Evolutionary conservation across 2,113 vertebrate species (phyloP).

Genomic region (Puntigrus tetrazona): DNA sequence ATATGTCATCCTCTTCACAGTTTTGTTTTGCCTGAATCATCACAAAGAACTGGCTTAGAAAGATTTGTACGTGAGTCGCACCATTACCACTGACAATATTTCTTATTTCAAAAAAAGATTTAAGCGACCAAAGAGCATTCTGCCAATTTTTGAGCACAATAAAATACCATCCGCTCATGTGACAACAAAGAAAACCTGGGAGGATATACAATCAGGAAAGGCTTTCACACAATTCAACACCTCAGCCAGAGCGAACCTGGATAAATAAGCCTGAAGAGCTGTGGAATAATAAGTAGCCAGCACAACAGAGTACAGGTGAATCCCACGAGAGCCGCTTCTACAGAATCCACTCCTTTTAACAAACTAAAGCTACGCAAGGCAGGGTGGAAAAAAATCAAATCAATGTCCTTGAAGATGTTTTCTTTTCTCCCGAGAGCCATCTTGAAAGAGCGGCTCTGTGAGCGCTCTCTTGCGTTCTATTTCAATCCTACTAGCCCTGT

Average conservation of each 20-base stretch:
- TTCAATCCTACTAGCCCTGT: constrained; percentile 22
- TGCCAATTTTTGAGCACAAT: constrained; percentile 31
- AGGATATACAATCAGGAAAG: constrained; percentile 28
- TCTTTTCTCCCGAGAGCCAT: constrained; percentile 48
- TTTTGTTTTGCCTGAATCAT: neutral
- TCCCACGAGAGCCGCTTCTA: constrained; percentile 45
- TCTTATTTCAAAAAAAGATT: neutral
- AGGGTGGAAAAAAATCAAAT: constrained; percentile 47
- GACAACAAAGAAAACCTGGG: constrained; percentile 29
- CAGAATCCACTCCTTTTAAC: constrained; percentile 51
- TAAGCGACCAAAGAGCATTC: constrained; percentile 22
- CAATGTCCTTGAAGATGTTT: constrained; percentile 58
- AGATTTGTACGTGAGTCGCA: neutral
- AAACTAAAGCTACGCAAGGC: constrained; percentile 50
- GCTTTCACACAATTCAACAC: constrained; percentile 33
- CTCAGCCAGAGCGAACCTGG: constrained; percentile 38
- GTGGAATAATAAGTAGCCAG: constrained; percentile 52
- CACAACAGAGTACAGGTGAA: constrained; percentile 29
- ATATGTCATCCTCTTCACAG: neutral
- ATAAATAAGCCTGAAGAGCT: constrained; percentile 46
- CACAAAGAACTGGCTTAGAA: neutral
- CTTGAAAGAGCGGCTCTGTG: constrained; percentile 23
- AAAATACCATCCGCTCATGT: constrained; percentile 34
- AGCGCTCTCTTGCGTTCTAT: neutral
- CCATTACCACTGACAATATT: neutral